Percentiles rank a stretch among this genome's conserved stretches.
These are phyloP conservation scores for Bucorvus abyssinicus DNA, from an alignment of 2,797 vertebrate genomes.

Conservation along the genomic window DNA sequence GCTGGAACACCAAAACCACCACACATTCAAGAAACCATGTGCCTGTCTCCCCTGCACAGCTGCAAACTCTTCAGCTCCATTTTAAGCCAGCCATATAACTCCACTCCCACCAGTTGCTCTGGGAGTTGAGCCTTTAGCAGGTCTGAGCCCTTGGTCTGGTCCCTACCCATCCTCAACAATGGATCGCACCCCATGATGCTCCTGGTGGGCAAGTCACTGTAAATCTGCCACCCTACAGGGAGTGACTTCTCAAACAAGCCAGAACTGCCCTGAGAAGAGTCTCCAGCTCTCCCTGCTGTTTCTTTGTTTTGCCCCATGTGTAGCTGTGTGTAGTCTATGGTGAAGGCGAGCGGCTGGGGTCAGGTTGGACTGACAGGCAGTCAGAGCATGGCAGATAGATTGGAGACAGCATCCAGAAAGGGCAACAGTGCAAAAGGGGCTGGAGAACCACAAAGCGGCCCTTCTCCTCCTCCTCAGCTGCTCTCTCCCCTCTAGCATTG, in stretches of 20 bases:
- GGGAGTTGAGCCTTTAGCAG: not conserved
- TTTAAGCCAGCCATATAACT: not conserved
- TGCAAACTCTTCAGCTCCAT: not conserved
- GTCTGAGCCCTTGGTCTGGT: not conserved
- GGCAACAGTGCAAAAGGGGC: not conserved
- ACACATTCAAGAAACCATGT: accelerated
- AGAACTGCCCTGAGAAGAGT: not conserved
- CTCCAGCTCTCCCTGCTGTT: not conserved
- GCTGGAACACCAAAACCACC: not conserved
- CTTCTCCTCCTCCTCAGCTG: not conserved
- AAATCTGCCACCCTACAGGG: not conserved
- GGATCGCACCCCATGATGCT: not conserved
- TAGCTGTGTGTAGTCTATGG: not conserved
- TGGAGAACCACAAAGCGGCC: not conserved
- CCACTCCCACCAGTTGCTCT: not conserved
- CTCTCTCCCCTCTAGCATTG: not conserved
- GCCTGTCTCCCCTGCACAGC: not conserved
- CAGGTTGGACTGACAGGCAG: not conserved
- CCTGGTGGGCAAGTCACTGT: not conserved
- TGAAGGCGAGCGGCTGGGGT: not conserved
- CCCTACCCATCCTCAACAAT: not conserved
- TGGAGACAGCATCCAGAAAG: not conserved
- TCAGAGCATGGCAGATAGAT: not conserved
- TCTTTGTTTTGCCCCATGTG: not conserved
- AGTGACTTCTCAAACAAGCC: not conserved